Base-by-base conservation (phyloP, 2,888 invertebrate species). In the Lithophane socia region DNA sequence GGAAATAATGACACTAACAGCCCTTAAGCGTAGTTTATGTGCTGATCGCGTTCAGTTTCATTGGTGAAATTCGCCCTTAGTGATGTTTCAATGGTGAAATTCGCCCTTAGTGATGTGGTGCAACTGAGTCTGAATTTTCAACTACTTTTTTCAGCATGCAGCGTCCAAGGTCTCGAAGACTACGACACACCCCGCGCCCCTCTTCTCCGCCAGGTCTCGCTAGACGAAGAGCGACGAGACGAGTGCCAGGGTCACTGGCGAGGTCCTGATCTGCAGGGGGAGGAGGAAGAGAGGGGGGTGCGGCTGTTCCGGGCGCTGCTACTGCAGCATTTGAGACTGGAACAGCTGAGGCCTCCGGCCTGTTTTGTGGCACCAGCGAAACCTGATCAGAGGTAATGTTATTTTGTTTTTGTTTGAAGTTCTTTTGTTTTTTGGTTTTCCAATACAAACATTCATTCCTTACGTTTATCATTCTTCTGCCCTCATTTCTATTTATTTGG, bases 231-330 rank as follows among this genome's bases (percentile, higher is more conserved):
- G 82, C 89, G 97, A 0, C 92, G 95, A 0, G 96, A 96, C 75
- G 96, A 96, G 88, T 97, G 95, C 82, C 97, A 94, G 75, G 97
- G 97, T 0, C 97, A 97, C 85, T 97, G 97, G 94, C 88, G 93
- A 67, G 94, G 95, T 0, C 91, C 93, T 0, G 94, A 94, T 37
- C 90, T 95, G 9, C 95, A 94, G 70, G 97, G 95, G 0, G 96
- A 96, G 49, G 97, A 96, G 73, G 96, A 96, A 44, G 96, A 97
- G 90, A 91, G 94, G 84, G 95, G 97, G 49, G 95, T 97, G 85
- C 84, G 97, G 87, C 91, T 97, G 91, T 95, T 97, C 94, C 88
- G 96, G 69, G 94, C 95, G n/a, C 79, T 97, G 86, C 84, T 97
- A 75, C 91, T 97, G 77, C 95, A 95, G 87, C 96, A 96, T 87